These are phyloP conservation scores for Sitobion miscanthi DNA, from an alignment of 1,140 invertebrate genomes.

Conservation along the genomic window DNA sequence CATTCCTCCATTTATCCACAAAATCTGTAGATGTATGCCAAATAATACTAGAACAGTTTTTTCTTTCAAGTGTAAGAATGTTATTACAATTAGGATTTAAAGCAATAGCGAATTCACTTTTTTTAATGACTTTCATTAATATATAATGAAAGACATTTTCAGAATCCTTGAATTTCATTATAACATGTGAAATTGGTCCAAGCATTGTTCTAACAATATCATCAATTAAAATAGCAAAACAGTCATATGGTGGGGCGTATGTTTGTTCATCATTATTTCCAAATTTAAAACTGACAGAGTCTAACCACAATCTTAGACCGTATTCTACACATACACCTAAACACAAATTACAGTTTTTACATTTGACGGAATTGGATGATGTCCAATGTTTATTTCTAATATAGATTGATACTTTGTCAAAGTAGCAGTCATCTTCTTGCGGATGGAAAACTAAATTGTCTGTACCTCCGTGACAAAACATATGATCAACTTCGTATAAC, in stretches of 20 bases:
- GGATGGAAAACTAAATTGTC: constrained; percentile 35
- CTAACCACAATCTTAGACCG: constrained; percentile 41
- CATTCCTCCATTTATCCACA: constrained; percentile 31
- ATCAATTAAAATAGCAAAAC: constrained; percentile 42
- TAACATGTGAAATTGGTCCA: constrained; percentile 51
- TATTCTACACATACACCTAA: constrained; percentile 23
- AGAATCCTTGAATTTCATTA: constrained; percentile 39
- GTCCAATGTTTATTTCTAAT: constrained; percentile 28
- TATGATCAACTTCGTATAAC: constrained; percentile 35
- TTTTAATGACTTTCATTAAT: constrained; percentile 47
- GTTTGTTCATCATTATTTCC: constrained; percentile 6
- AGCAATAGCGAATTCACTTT: constrained; percentile 41
- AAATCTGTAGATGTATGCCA: constrained; percentile 50
- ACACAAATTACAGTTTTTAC: constrained; percentile 49
- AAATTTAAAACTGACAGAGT: constrained; percentile 29
- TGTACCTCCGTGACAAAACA: constrained; percentile 52
- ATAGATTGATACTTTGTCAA: constrained; percentile 50
- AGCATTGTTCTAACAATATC: constrained; percentile 42
- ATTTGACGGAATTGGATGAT: background rate
- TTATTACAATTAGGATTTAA: constrained; percentile 23
- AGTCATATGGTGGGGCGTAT: constrained; percentile 1
- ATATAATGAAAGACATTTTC: constrained; percentile 23
- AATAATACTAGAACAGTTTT: constrained; percentile 51
- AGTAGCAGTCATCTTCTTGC: constrained; percentile 48
- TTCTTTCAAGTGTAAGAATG: background rate